Evolutionary conservation across 2,888 invertebrate genomes (phyloP), one percentile per base, ranked within the genome.

Genomic region (Acrobasis consociella): DNA sequence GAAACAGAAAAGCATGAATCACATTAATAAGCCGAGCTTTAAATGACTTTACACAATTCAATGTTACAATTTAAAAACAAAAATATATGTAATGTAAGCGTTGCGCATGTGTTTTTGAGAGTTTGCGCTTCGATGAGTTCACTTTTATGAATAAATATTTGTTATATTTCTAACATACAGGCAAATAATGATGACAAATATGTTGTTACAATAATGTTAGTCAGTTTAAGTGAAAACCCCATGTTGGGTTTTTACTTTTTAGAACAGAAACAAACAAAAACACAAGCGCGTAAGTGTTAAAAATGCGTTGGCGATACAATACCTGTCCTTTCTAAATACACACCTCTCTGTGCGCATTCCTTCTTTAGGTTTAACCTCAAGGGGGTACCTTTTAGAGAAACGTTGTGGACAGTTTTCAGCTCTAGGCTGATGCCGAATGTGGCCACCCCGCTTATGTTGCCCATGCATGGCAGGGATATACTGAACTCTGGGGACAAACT

Each of bases 301-400:
- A 93, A 93, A 92, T 92, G 93, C 93, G 89, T 92, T 91, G 93
- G 93, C 93, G 93, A 93, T 93, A 93, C 93, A 87, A 93, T 93
- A 93, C 93, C 93, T 93, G 93, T 90, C 91, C 89, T 91, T 91
- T 91, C 91, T 89, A 94, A 93, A 94, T 94, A 95, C 95, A 95
- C 95, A 97, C 97, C 97, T 95, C 97, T 96, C 94, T 96, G 96
- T 87, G 97, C 96, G 94, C 98, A 98, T 94, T 98, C 97, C 95
- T 98, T 98, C 91, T 97, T 95, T 84, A 98, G 94, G 89, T 95
- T 96, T 82, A 98, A 94, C 78, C 97, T 94, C 77, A 98, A 93
- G 66, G 98, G 98, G 79, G 97, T 98, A 80, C 97, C 97, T 81
- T 96, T 96, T 74, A 98, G 90, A 69, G 97, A 95, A 82, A 95